Conservation (phyloP, 2,113 vertebrate genomes). For the Tyto alba region DNA sequence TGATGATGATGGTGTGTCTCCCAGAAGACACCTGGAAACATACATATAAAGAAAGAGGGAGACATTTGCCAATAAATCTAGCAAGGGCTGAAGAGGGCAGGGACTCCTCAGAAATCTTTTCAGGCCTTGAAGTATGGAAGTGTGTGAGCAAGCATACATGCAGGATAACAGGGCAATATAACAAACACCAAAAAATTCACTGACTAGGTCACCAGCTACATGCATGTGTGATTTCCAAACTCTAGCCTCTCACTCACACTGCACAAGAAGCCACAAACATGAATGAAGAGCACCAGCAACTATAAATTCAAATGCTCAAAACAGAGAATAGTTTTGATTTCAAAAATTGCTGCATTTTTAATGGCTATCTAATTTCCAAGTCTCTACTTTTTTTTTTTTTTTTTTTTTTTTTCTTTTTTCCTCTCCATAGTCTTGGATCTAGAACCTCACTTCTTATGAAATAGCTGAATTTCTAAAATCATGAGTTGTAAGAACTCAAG, state of each 20-base stretch:
- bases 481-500: not conserved
- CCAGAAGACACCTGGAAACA: not conserved
- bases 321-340: not conserved
- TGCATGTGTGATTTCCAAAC: not conserved
- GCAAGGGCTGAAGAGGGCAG: not conserved
- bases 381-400: not conserved
- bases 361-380: not conserved
- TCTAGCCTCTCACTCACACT: not conserved
- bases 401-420: not conserved
- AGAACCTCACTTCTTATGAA: not conserved
- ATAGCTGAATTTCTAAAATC: not conserved
- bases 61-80: not conserved
- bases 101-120: not conserved
- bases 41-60: not conserved
- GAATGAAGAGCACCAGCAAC: not conserved
- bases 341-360: not conserved
- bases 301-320: not conserved
- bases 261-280: not conserved
- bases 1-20: not conserved
- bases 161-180: not conserved
- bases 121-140: not conserved
- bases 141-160: not conserved
- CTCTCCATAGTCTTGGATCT: not conserved
- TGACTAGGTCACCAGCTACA: not conserved
- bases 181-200: not conserved